Base-by-base conservation (phyloP, 1,140 invertebrate genomes). In the Lordiphosa collinella region DNA sequence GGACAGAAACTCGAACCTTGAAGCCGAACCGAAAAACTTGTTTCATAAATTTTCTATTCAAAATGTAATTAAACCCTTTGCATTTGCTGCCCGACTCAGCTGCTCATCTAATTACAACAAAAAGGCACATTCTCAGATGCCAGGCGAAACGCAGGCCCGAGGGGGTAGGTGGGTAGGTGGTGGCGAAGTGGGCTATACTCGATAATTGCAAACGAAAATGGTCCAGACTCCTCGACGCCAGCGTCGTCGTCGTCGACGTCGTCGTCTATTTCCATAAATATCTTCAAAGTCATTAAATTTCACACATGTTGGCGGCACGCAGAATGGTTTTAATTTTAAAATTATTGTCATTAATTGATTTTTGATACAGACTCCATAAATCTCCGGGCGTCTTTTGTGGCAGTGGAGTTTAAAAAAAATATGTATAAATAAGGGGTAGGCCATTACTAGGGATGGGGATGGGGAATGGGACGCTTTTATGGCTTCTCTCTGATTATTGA, bases 251-350 rank as follows among this genome's bases (percentile, higher is more conserved):
- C 48, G 14, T 22, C n/a, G n/a, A n/a, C n/a, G 11, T 25, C 50
- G 48, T 61, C 18, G 41, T 55, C 60, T 63, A 70, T 58, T 80
- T 82, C 68, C 79, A 78, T 84, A 84, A 84, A 84, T 84, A 84
- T 84, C 78, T 84, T 84, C 78, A 73, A 78, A 84, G 78, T 84
- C 78, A 84, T 84, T 84, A 84, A 84, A 84, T 84, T 84, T 85
- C 79, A 85, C 78, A 84, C 78, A 84, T 85, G 78, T 60, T 85
- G 79, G 68, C 65, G 74, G 69, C 65, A 56, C 57, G 50, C 60
- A 59, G 78, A 85, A 85, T 84, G 72, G 72, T 85, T 84, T 84
- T 85, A 73, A 84, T 84, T 84, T 84, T 84, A 78, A 82, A 82
- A 82, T 84, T 84, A 84, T 84, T 84, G 73, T 66, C 78, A 85